A percentile compares a stretch with the other conserved stretches of the same genome.
These are phyloP conservation scores for Sebastes matsubarae DNA, from an alignment of 2,797 vertebrate species.

Conservation along the genomic window DNA sequence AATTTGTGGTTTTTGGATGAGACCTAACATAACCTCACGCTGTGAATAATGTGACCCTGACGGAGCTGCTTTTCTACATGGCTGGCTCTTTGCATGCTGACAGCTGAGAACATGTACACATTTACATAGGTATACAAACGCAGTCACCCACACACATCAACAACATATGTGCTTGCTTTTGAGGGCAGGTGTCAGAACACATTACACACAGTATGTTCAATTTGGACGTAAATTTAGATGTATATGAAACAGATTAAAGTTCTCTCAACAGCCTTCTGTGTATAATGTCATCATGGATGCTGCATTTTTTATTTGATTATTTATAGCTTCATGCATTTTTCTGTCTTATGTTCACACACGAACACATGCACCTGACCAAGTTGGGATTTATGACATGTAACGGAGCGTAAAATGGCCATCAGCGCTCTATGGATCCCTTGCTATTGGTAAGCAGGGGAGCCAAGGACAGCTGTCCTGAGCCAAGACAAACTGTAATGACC, in stretches of 20 bases:
- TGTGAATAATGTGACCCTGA: slow-evolving; percentile 25
- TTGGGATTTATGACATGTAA: slow-evolving; percentile 62
- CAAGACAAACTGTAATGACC: slow-evolving; percentile 49
- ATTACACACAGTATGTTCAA: not conserved
- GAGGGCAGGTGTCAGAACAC: slow-evolving; percentile 22
- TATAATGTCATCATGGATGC: not conserved
- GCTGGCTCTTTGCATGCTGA: slow-evolving; percentile 13
- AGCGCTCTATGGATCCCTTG: slow-evolving; percentile 44
- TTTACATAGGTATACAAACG: slow-evolving; percentile 13
- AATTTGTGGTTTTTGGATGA: slow-evolving; percentile 6
- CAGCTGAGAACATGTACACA: slow-evolving; percentile 55
- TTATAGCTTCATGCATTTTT: slow-evolving; percentile 4
- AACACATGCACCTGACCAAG: slow-evolving; percentile 8
- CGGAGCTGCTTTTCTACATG: slow-evolving; percentile 41
- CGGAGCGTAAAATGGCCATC: slow-evolving; percentile 48
- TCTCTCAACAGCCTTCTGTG: not conserved
- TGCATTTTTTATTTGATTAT: slow-evolving; percentile 6
- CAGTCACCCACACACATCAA: not conserved
- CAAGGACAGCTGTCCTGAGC: slow-evolving; percentile 51
- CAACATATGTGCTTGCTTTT: slow-evolving; percentile 1
- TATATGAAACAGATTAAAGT: not conserved
- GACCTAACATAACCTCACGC: not conserved
- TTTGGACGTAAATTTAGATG: slow-evolving; percentile 29
- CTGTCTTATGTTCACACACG: not conserved
- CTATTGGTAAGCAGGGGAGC: slow-evolving; percentile 1